Evolutionary conservation across 2,888 invertebrate species (phyloP).

Genomic region (Netelia inedita): DNA sequence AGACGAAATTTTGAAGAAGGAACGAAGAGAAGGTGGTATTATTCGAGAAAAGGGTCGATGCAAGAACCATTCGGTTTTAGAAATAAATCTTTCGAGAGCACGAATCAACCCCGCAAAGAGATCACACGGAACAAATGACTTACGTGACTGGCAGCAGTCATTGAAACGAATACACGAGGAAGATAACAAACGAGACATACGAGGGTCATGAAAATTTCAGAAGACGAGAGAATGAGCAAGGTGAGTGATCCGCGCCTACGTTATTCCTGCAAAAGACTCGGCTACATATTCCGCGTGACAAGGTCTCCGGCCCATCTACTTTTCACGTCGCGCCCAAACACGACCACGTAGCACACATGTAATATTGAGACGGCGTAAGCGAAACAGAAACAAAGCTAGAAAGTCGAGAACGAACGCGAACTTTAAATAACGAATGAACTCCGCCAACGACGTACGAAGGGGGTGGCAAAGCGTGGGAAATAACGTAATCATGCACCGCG

Average conservation of each 20-base stretch:
- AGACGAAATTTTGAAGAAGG: slow-evolving; percentile 13
- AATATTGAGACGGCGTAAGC: slow-evolving; percentile 3
- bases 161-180: slow-evolving; percentile 14
- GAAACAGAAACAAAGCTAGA: slow-evolving; percentile 35
- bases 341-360: background rate
- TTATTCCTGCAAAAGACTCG: background rate
- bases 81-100: background rate
- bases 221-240: too few species aligned
- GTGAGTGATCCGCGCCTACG: too few species aligned
- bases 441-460: slow-evolving; percentile 45
- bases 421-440: slow-evolving; percentile 71
- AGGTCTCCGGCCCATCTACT: slow-evolving; percentile 4
- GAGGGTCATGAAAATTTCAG: slow-evolving; percentile 42
- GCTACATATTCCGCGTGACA: slow-evolving; percentile 30
- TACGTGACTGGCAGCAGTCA: slow-evolving; percentile 18
- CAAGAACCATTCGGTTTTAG: background rate
- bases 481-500: slow-evolving; percentile 82
- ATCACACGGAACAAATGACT: slow-evolving; percentile 16
- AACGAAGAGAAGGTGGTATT: background rate
- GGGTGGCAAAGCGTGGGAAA: slow-evolving; percentile 72
- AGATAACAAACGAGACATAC: slow-evolving; percentile 24
- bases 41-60: background rate
- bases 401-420: slow-evolving; percentile 35
- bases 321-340: slow-evolving; percentile 32
- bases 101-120: slow-evolving; percentile 11